Conservation (phyloP, 2,113 vertebrate species). For the Lophotis ruficrista region DNA sequence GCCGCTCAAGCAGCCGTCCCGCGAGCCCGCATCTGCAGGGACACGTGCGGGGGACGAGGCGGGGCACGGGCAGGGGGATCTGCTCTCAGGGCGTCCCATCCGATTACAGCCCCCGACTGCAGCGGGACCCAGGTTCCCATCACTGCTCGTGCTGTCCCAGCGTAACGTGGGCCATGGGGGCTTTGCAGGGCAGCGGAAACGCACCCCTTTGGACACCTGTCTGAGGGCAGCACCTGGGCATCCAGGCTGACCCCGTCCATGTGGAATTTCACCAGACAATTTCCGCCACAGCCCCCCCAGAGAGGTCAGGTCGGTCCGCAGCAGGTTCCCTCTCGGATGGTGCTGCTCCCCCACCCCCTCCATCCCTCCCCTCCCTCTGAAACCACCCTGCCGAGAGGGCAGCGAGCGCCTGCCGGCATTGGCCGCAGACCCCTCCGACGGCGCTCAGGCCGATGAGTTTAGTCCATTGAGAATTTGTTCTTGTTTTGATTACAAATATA, state of each 20-base stretch:
- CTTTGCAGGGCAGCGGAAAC: neutral
- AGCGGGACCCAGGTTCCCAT: accelerated
- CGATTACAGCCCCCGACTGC: no score
- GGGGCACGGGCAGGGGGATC: neutral
- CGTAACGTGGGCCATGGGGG: accelerated
- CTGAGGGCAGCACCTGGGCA: neutral
- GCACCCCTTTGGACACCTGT: accelerated
- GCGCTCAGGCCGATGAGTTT: accelerated
- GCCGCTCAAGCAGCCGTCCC: neutral
- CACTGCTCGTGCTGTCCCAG: neutral
- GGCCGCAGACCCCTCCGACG: accelerated
- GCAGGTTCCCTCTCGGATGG: neutral
- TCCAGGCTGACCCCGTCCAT: neutral
- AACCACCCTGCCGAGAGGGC: neutral
- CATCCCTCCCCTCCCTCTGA: neutral
- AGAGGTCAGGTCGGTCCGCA: neutral
- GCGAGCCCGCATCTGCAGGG: neutral
- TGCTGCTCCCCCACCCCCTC: neutral
- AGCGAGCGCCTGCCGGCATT: accelerated
- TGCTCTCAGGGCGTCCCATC: neutral
- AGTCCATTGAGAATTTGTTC: neutral
- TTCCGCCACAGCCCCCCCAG: neutral
- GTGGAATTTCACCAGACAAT: neutral
- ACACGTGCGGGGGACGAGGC: neutral
- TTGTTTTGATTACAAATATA: neutral